Evolutionary conservation across 2,888 invertebrate species (phyloP), one percentile per base, ranked within the genome.

Genomic region (Andrena camellia): DNA sequence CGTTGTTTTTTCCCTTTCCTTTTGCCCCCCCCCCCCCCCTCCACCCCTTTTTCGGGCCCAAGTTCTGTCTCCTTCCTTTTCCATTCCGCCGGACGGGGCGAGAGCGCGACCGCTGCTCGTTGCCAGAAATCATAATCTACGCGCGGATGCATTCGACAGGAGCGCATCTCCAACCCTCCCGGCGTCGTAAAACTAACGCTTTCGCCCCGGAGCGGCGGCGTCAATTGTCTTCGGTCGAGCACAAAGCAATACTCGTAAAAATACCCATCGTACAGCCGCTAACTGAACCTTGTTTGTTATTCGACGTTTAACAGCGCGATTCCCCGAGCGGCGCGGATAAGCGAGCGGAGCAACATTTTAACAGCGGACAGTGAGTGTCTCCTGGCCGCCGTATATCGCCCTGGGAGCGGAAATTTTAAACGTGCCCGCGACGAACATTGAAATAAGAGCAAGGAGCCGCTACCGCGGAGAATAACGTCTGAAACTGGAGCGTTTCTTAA

Each of bases 111-210:
- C 64, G 29, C 57, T 80, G 0, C 10, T 74, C 60, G 59, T 80
- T 83, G 84, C 85, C 80, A 87, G 83, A 90, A 89, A 89, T 83
- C 84, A 78, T 87, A 85, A 86, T 86, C 82, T 60, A 62, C 54
- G 64, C 62, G 77, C 59, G 77, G 63, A 29, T 63, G 52, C 62
- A 52, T 57, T 77, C 74, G 81, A 86, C 79, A 63, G 81, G 78
- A 80, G 78, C 75, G 72, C 64, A 8, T 77, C 50, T 63, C 54
- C 33, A 23, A 52, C 42, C 57, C 42, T 60, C 10, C 20, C 26
- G 26, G 2, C 57, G 50, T 85, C 72, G 78, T 82, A 85, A 85
- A 83, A 63, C 73, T 59, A 8, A 72, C 73, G 63, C 76, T 66
- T 31, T 23, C 62, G 62, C 54, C 75, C 71, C 13, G 50, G 26